A percentile compares a stretch with the other conserved stretches of the same genome.
phyloP scores from a whole-genome alignment of 2,888 invertebrate species.

The Myopa testacea region DNA sequence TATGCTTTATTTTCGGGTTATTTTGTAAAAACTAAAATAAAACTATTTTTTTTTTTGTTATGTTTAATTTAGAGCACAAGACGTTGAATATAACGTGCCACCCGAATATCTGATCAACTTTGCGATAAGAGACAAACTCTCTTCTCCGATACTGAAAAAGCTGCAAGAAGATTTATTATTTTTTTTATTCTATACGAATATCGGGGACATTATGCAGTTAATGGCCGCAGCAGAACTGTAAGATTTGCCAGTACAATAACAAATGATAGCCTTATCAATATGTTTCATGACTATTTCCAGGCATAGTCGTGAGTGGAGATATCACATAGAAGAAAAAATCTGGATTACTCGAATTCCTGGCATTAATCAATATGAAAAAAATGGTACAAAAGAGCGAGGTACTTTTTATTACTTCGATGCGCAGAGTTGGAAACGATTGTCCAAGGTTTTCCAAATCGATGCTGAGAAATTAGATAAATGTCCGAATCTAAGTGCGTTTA shows the following conservation, averaged over 20 bases:
- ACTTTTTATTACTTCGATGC: conserved; percentile 99
- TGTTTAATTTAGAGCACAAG: conserved; percentile 82
- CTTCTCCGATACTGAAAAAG: conserved; percentile 94
- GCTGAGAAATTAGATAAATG: conserved; percentile 96
- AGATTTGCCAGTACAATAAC: conserved; percentile 67
- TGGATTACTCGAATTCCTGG: conserved; percentile 99
- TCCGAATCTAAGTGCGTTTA: conserved; percentile 69
- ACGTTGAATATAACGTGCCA: conserved; percentile 98
- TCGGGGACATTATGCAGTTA: conserved; percentile 97
- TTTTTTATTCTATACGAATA: conserved; percentile 99
- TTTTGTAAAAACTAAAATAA: no score
- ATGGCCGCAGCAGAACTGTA: conserved; percentile 97
- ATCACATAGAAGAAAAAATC: conserved; percentile 98
- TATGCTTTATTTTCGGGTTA: no score
- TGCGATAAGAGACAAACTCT: conserved; percentile 94
- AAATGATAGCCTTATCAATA: conserved; percentile 2
- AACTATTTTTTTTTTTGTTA: no score
- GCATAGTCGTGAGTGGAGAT: conserved; percentile 99
- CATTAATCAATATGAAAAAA: conserved; percentile 92
- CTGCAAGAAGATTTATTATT: conserved; percentile 99
- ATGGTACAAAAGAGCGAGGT: conserved; percentile 95
- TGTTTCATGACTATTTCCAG: conserved; percentile 69
- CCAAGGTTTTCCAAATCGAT: conserved; percentile 98
- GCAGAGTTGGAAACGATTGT: conserved; percentile 98
- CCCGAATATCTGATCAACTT: conserved; percentile 98